These are phyloP conservation scores for Zeus faber DNA, from an alignment of 2,113 vertebrate genomes.

Conservation along the genomic window DNA sequence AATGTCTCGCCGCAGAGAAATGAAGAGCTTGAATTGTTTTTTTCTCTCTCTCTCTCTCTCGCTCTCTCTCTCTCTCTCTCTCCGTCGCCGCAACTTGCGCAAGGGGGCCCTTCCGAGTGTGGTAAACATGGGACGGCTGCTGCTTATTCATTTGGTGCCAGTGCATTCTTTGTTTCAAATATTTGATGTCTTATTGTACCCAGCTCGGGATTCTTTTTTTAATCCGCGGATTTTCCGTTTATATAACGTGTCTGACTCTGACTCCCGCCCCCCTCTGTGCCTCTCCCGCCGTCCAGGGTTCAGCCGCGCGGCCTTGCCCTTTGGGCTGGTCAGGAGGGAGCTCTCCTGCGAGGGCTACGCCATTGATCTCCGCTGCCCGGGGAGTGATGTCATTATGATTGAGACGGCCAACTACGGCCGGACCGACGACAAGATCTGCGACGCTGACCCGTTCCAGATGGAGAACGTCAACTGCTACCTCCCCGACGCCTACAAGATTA, in stretches of 20 bases:
- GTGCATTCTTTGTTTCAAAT: too few species aligned
- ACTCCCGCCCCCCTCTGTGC: constrained; percentile 2
- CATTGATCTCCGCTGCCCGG: constrained; percentile 95
- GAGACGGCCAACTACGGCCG: constrained; percentile 97
- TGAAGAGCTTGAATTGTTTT: constrained; percentile 51
- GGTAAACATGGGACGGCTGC: too few species aligned
- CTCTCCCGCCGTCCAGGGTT: constrained; percentile 73
- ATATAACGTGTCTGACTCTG: constrained; percentile 1
- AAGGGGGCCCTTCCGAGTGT: too few species aligned
- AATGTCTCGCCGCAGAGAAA: constrained; percentile 51
- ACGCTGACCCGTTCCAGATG: constrained; percentile 99
- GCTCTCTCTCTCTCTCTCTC: too few species aligned
- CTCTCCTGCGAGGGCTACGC: constrained; percentile 96
- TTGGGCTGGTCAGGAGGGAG: constrained; percentile 94
- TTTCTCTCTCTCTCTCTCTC: constrained; percentile 11
- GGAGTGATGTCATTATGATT: constrained; percentile 98
- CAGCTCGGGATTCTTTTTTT: too few species aligned
- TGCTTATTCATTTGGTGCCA: too few species aligned
- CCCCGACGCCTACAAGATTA: constrained; percentile 98
- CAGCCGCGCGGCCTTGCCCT: constrained; percentile 91
- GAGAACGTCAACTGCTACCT: constrained; percentile 98
- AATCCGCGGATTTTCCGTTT: too few species aligned
- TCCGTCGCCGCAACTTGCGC: too few species aligned
- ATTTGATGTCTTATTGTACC: too few species aligned
- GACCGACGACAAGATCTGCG: constrained; percentile 98